Percentiles rank a stretch among this genome's conserved stretches.
Conservation (phyloP, 2,113 vertebrate genomes). For the Pomatorhinus ruficollis region DNA sequence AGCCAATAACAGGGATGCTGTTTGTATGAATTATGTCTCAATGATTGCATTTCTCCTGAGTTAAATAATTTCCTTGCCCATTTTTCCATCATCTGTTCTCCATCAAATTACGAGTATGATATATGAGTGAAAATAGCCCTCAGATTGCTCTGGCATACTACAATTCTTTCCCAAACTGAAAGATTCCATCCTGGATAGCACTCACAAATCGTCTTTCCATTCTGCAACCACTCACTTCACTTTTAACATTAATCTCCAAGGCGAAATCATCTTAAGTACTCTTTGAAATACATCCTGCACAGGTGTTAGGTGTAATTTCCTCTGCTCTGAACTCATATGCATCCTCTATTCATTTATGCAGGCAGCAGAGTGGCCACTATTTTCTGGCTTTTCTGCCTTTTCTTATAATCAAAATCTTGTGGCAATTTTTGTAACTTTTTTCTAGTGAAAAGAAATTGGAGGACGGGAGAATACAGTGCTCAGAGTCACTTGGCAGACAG, state of each 20-base stretch:
- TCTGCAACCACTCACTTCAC: background rate
- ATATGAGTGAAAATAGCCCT: slow-evolving; percentile 2
- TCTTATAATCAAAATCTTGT: background rate
- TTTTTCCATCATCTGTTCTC: background rate
- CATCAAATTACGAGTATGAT: background rate
- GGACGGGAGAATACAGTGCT: background rate
- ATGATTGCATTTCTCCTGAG: background rate
- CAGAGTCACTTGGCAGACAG: background rate
- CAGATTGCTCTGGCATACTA: background rate
- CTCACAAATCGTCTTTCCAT: slow-evolving; percentile 16
- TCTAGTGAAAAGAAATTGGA: background rate
- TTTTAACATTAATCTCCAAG: background rate
- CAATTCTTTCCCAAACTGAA: background rate
- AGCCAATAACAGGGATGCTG: background rate
- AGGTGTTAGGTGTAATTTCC: background rate
- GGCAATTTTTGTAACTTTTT: background rate
- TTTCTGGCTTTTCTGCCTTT: background rate
- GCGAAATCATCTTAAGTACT: background rate
- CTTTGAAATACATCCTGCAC: background rate
- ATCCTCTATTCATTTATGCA: background rate
- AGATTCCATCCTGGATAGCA: background rate
- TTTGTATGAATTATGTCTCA: background rate
- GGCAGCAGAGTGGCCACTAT: background rate
- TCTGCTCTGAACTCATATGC: background rate
- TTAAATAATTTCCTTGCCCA: background rate